Evolutionary conservation across 2,888 invertebrate species (phyloP), one percentile per base, ranked within the genome.

Genomic region (Drosophila vallismaia): DNA sequence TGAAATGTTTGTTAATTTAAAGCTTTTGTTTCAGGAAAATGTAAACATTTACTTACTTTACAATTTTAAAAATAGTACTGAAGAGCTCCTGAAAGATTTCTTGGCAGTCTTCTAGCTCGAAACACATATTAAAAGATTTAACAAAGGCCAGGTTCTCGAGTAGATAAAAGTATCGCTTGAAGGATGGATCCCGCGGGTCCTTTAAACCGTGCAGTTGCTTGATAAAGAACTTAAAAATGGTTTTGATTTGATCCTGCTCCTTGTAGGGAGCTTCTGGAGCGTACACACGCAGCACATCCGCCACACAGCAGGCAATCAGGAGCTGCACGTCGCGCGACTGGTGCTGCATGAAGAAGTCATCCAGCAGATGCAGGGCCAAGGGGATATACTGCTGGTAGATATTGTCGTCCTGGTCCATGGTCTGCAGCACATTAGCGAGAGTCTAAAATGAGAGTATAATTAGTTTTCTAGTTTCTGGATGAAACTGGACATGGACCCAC

Each of bases 101-200:
- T 91, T 98, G 98, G 86, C 97, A 98, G 92, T 99, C 98, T 91
- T 99, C 99, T 64, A 99, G 92, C 91, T 99, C 99, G 90, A 99
- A 97, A 92, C 98, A 99, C 96, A 99, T 99, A 92, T 99, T 99
- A 92, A 99, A 99, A 0, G 98, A 98, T 92, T 99, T 99, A 38
- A 99, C 98, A 92, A 98, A 98, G 0, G 98, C 98, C 84, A 99
- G 93, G 92, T 99, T 99, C 93, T 99, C 99, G 62, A 99, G 93
- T 52, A 99, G 93, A 92, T 99, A 99, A 92, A 99, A 99, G 92
- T 99, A 99, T 78, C 98, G 94, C 91, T 99, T 99, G 92, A 99
- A 99, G 2, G 98, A 97, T 3, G 99, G 97, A 92, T 98, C 97
- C 91, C 98, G 98, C 0, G 98, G 98, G 92, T 99, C 98, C 89